phyloP scores from a whole-genome alignment of 2,888 invertebrate species.

The Palloptera scutellata region DNA sequence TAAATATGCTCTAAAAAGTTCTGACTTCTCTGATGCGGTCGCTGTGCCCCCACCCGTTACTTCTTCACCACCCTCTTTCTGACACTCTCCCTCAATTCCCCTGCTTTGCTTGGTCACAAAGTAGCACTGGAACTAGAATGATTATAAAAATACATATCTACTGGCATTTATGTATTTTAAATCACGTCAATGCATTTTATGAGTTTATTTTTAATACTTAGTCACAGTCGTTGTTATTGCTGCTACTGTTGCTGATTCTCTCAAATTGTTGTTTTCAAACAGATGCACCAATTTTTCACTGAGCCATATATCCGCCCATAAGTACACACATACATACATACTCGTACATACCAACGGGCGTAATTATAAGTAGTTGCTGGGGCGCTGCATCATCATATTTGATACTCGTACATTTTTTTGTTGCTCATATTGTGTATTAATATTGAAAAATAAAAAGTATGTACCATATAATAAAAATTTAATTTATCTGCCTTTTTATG shows the following conservation, averaged over 20 bases:
- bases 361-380: not conserved
- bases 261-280: constrained; percentile 23
- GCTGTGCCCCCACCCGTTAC: not conserved
- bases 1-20: constrained; percentile 30
- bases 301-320: constrained; percentile 41
- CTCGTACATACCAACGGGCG: not conserved
- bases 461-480: constrained; percentile 31
- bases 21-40: not conserved
- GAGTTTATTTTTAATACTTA: constrained; percentile 14
- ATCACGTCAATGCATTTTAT: not conserved
- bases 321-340: constrained; percentile 32
- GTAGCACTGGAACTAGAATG: too few species aligned
- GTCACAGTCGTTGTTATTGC: constrained; percentile 22
- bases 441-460: not conserved
- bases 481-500: not conserved
- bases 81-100: too few species aligned
- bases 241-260: constrained; percentile 16
- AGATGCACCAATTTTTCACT: constrained; percentile 43
- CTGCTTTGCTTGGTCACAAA: too few species aligned
- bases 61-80: not conserved
- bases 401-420: not conserved
- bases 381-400: not conserved
- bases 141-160: too few species aligned
- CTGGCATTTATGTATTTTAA: not conserved
- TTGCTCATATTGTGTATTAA: not conserved